These are phyloP conservation scores for Suncus etruscus DNA, from an alignment of 2,113 vertebrate genomes.

Conservation along the genomic window DNA sequence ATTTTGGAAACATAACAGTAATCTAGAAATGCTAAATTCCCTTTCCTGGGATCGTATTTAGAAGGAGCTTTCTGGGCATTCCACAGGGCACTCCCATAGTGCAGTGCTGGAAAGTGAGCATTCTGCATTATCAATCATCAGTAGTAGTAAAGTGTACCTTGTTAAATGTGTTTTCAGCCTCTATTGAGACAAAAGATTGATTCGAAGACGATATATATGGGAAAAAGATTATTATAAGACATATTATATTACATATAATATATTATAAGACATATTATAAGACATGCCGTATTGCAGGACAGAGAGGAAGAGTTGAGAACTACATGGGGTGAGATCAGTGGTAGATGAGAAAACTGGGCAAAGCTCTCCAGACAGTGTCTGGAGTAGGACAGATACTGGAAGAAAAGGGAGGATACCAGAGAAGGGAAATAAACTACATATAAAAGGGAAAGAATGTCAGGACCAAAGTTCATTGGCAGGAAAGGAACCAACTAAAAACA, in stretches of 20 bases:
- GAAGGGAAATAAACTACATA: not conserved
- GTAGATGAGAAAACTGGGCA: too few species aligned
- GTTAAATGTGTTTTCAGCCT: constrained; percentile 28
- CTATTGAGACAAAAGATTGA: constrained; percentile 18
- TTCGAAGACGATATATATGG: not conserved
- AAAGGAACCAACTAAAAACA: not conserved
- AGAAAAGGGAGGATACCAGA: not conserved
- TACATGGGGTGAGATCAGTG: too few species aligned
- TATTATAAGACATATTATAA: too few species aligned
- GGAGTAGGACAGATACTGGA: not conserved
- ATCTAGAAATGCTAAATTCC: not conserved
- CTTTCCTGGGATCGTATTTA: not conserved
- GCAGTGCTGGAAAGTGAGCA: not conserved
- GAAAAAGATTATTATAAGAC: too few species aligned
- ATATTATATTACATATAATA: too few species aligned
- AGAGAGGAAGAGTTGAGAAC: not conserved
- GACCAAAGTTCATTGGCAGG: constrained; percentile 27
- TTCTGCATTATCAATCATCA: not conserved
- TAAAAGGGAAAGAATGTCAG: not conserved
- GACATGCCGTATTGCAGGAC: not conserved
- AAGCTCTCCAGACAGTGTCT: not conserved
- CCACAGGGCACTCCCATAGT: not conserved
- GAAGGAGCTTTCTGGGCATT: not conserved
- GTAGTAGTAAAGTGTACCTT: constrained; percentile 23
- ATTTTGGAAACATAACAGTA: not conserved